Evolutionary conservation across 2,797 vertebrate genomes (phyloP), one percentile per base, ranked within the genome.

Genomic region (Cossypha dichroa): DNA sequence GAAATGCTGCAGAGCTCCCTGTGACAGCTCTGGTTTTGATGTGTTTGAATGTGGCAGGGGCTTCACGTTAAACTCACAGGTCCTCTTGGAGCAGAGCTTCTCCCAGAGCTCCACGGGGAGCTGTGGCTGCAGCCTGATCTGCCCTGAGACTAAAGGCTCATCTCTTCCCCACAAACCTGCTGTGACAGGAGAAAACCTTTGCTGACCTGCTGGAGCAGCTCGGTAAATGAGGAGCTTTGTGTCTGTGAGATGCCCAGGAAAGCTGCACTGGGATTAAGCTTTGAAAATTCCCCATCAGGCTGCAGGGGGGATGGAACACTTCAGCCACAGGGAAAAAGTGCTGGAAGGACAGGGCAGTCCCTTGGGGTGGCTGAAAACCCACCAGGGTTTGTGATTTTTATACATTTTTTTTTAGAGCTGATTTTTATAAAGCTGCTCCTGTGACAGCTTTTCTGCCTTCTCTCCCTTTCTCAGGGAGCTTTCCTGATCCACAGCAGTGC

Each of bases 71-170:
- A 94, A 86, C 28, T 10, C 90, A 28, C 77, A 33, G 90, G 70
- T 88, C 67, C 79, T 96, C 36, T 66, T 82, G 93, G 96, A 93
- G 93, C 92, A 74, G 48, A 31, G 43, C 91, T 86, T 81, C 51
- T 82, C 95, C 85, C 69, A 20, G 81, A 80, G 94, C 46, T 4
- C 70, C 13, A 3, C 26, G 7, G 74, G 15, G 3, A 25, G 76
- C 58, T 86, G 51, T 60, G 91, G 6, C 54, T 86, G 87, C 94
- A 91, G 60, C 84, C 66, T 74, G 40, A 62, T 76, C 36, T 29
- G 38, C 69, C 67, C 52, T 14, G 40, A 59, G 64, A 62, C 29
- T 29, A 1, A 40, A 90, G 20, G 2, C 76, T 77, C 28, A 2
- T 56, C 70, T 55, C 55, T 20, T 51, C 52, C 49, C 72, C 78